Conservation (phyloP, 2,797 vertebrate genomes). For the Argya squamiceps region DNA sequence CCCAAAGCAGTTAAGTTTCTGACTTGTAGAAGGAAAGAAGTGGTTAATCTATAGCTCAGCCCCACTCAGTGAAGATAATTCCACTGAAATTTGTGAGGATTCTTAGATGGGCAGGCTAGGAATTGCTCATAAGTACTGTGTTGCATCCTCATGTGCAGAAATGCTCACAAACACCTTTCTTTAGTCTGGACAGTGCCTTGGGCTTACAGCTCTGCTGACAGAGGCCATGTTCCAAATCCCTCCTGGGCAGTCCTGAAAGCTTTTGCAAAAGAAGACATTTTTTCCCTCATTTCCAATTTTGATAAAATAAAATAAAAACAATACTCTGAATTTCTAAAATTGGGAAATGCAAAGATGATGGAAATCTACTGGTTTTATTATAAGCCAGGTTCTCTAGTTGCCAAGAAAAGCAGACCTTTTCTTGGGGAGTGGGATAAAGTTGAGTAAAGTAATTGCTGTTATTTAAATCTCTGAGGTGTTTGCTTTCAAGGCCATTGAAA, state of each 20-base stretch:
- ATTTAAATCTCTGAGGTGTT: background rate
- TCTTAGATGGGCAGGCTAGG: background rate
- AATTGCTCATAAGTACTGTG: background rate
- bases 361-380: background rate
- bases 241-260: background rate
- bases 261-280: background rate
- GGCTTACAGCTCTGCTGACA: background rate
- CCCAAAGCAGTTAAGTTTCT: background rate
- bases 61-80: background rate
- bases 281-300: background rate
- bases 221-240: rapidly evolving
- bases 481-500: background rate
- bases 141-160: background rate
- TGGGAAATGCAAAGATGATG: background rate
- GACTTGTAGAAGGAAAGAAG: background rate
- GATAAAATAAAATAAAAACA: background rate
- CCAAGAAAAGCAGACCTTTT: background rate
- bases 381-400: rapidly evolving
- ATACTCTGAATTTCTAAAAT: background rate
- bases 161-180: rapidly evolving
- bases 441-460: background rate
- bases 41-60: background rate
- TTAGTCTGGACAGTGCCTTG: background rate
- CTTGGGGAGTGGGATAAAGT: background rate
- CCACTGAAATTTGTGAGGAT: background rate